Evolutionary conservation across 1,140 invertebrate species (phyloP).

Genomic region (Alviniconcha marisindica): DNA sequence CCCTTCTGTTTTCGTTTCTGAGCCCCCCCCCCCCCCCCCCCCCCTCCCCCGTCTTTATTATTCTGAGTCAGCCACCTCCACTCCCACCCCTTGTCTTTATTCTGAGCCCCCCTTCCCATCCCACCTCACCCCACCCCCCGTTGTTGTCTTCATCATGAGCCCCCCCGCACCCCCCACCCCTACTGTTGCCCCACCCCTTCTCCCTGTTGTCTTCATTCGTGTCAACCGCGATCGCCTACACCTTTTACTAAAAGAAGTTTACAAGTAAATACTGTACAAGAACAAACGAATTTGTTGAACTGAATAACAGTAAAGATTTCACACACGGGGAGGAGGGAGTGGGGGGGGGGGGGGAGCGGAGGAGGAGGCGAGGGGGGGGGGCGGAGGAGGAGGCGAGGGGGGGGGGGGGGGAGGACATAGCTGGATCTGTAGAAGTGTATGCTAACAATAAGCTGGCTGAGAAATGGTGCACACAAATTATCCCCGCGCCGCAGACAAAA

Average conservation of each 20-base stretch:
- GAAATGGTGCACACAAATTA: too few species aligned
- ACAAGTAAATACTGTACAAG: too few species aligned
- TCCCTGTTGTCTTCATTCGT: not conserved
- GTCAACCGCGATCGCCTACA: too few species aligned
- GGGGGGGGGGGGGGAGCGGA: too few species aligned
- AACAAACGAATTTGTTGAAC: too few species aligned
- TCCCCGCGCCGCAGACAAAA: too few species aligned
- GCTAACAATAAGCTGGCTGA: too few species aligned
- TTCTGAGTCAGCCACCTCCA: not conserved
- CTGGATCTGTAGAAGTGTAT: not conserved
- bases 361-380: not conserved
- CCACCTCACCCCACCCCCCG: not conserved
- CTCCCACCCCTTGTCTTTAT: not conserved
- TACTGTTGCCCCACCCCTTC: not conserved
- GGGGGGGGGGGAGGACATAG: not conserved
- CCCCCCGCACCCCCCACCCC: not conserved
- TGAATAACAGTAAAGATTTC: too few species aligned
- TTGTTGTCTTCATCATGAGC: not conserved
- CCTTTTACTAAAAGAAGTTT: too few species aligned
- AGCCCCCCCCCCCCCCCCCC: constrained; percentile 7
- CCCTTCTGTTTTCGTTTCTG: not conserved
- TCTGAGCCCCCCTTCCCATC: not conserved
- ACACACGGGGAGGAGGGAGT: too few species aligned
- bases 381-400: not conserved
- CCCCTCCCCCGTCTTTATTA: not conserved